A percentile compares a stretch with the other conserved stretches of the same genome.
These are phyloP conservation scores for Sitophilus oryzae DNA, from an alignment of 1,140 invertebrate genomes.

Conservation along the genomic window DNA sequence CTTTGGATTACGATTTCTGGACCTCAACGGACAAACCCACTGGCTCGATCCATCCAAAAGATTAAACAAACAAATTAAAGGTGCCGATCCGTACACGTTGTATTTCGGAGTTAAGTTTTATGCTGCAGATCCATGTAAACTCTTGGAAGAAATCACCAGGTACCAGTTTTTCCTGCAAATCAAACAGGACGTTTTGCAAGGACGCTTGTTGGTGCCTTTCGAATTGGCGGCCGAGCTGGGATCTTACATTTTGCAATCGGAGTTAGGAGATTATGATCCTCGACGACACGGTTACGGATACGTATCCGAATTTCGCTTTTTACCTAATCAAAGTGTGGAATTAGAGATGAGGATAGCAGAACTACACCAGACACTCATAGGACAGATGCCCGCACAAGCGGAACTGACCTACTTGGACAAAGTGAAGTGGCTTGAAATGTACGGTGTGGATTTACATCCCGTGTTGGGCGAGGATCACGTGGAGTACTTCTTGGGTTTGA, in stretches of 20 bases:
- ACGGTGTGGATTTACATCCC: constrained; percentile 94
- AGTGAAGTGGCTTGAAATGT: constrained; percentile 95
- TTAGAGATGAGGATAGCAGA: constrained; percentile 84
- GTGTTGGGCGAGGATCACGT: constrained; percentile 96
- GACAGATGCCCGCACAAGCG: constrained; percentile 82
- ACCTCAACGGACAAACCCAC: constrained; percentile 83
- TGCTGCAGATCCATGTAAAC: constrained; percentile 92
- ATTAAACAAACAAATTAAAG: constrained; percentile 70
- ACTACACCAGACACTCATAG: constrained; percentile 77
- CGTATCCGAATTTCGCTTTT: constrained; percentile 94
- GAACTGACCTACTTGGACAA: constrained; percentile 90
- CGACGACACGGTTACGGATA: constrained; percentile 84
- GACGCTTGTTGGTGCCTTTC: constrained; percentile 78
- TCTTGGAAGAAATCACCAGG: constrained; percentile 93
- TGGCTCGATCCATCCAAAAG: constrained; percentile 85
- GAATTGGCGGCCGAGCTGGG: constrained; percentile 88
- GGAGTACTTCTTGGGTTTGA: constrained; percentile 93
- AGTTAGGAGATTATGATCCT: constrained; percentile 94
- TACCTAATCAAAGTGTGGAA: constrained; percentile 88
- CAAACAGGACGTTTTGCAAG: constrained; percentile 90
- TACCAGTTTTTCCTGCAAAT: constrained; percentile 95
- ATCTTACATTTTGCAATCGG: constrained; percentile 92
- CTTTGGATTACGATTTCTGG: constrained; percentile 84
- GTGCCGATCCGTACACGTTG: constrained; percentile 77
- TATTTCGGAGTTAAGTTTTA: constrained; percentile 99